Percentiles rank a stretch among this genome's conserved stretches.
phyloP scores from a whole-genome alignment of 1,140 invertebrate species.

The Araneus ventricosus region DNA sequence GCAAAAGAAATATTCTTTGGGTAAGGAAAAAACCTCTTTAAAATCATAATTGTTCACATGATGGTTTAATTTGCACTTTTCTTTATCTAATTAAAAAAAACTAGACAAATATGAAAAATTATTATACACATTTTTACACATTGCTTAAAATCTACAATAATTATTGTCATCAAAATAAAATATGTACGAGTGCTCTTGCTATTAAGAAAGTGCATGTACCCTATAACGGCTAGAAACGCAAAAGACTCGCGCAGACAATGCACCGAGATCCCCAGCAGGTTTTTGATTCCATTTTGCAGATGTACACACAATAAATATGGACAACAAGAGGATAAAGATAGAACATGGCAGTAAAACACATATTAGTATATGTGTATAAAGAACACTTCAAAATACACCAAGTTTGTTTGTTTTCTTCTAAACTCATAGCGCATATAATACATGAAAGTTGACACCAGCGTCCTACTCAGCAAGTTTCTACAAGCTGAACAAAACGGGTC shows the following conservation, averaged over 20 bases:
- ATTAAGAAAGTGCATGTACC: conserved; percentile 60
- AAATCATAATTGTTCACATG: no score
- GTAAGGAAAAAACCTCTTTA: no score
- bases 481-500: conserved; percentile 45
- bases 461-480: conserved; percentile 62
- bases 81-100: not conserved
- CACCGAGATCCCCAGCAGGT: conserved; percentile 13
- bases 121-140: conserved; percentile 14
- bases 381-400: conserved; percentile 73
- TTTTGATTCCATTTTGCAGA: conserved; percentile 72
- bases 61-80: not conserved
- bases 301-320: conserved; percentile 72
- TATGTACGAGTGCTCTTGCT: conserved; percentile 61
- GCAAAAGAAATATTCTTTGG: no score
- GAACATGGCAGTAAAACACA: conserved; percentile 74
- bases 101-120: not conserved
- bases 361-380: conserved; percentile 62
- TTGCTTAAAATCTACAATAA: not conserved
- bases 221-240: conserved; percentile 45
- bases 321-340: conserved; percentile 58
- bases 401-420: conserved; percentile 49
- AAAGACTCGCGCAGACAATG: conserved; percentile 1
- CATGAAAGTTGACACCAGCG: conserved; percentile 35
- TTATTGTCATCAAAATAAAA: conserved; percentile 55
- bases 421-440: conserved; percentile 66